Evolutionary conservation across 2,888 invertebrate species (phyloP).

Genomic region (Branchellion lobata): DNA sequence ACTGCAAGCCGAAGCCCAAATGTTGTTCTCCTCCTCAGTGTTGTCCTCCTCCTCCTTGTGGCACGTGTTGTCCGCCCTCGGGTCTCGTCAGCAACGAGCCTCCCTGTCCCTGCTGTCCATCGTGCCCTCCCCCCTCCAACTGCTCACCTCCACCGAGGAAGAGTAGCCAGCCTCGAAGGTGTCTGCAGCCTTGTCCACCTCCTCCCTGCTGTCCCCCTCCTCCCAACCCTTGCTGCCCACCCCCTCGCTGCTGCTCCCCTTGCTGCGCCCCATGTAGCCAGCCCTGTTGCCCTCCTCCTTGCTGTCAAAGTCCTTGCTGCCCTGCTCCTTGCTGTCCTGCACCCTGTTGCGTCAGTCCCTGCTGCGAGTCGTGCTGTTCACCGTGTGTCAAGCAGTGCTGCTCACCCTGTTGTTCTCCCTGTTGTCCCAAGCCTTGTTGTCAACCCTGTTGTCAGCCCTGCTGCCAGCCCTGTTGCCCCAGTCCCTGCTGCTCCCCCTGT

Average conservation of each 20-base stretch:
- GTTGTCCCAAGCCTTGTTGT: slow-evolving; percentile 37
- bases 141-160: neutral
- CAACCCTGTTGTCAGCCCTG: slow-evolving; percentile 22
- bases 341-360: neutral
- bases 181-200: neutral
- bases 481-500: neutral
- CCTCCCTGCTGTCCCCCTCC: slow-evolving; percentile 35
- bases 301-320: slow-evolving; percentile 11
- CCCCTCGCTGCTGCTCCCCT: slow-evolving; percentile 19
- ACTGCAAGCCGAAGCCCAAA: slow-evolving; percentile 35
- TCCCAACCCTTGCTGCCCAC: slow-evolving; percentile 28
- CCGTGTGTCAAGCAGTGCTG: neutral
- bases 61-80: slow-evolving; percentile 15
- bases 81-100: neutral
- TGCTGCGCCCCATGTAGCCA: slow-evolving; percentile 30
- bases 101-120: neutral
- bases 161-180: neutral
- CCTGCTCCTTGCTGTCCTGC: neutral
- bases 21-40: slow-evolving; percentile 10
- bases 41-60: slow-evolving; percentile 3
- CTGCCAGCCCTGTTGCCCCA: slow-evolving; percentile 19
- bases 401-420: slow-evolving; percentile 6
- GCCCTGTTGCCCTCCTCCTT: slow-evolving; percentile 7
- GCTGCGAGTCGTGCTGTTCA: neutral
- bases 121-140: slow-evolving; percentile 8